Evolutionary conservation across 2,113 vertebrate genomes (phyloP), one percentile per base, ranked within the genome.

Genomic region (Nipponia nippon): DNA sequence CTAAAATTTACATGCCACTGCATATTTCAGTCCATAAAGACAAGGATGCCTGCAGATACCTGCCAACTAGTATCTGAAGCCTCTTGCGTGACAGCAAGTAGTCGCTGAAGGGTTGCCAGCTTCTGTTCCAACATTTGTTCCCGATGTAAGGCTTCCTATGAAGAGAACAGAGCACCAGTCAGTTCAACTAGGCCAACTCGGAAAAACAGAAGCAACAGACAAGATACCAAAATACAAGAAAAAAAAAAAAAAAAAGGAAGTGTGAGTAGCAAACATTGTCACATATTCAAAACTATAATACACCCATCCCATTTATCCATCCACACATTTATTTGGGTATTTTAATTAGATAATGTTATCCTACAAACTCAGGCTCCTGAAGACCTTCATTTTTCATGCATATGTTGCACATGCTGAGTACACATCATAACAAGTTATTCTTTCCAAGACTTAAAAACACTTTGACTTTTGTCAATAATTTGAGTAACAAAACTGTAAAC

Each of bases 91-190:
- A 98, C 99, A 98, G 99, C 98, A 83, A 99, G 97, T 63, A 99
- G 98, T 90, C 99, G 98, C 97, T 99, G 99, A 97, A 99, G 98
- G 15, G 99, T 99, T 97, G 99, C 99, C 94, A 99, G 93, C 98
- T 99, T 99, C 98, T 99, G 99, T 98, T 99, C 99, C 98, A 99
- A 98, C 99, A 99, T 99, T 98, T 99, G 99, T 98, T 99, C 99
- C 98, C 99, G 98, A 98, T 99, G 99, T 98, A 99, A 99, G 98
- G 99, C 99, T 98, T 99, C 99, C 99, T 99, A 70, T 26, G 85
- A 83, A 77, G 56, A 90, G 62, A 84, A 56, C 44, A 97, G 13
- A 82, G 34, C 46, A 79, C 23, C 65, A 71, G 47, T 92, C 67
- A 93, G 38, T 67, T 85, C 76, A 87, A 71, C 81, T 47, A 56